Conservation (phyloP, 1,140 invertebrate species). For the Drosophila nigrodunni region DNA sequence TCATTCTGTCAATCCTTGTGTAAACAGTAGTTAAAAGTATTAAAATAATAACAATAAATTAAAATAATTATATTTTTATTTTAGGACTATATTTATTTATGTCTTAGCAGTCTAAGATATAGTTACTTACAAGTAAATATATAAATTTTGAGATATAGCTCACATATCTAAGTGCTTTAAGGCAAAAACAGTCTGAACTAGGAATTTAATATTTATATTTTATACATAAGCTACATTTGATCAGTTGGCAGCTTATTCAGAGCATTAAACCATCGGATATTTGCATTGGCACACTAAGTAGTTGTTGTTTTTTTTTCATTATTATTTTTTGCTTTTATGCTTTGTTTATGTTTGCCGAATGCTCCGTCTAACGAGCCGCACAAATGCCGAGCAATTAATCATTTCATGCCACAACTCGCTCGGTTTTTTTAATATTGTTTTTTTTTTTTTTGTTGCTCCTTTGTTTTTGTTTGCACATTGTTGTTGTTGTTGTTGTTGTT, state of each 20-base stretch:
- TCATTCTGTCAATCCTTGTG: no score
- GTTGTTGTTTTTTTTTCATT: conserved; percentile 11
- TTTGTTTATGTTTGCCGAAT: conserved; percentile 40
- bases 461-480: conserved; percentile 1
- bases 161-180: no score
- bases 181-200: no score
- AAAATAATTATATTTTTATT: no score
- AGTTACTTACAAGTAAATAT: no score
- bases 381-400: conserved; percentile 60
- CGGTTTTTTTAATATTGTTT: conserved; percentile 1
- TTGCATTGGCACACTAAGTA: neutral
- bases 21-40: no score
- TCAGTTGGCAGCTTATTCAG: neutral
- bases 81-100: no score
- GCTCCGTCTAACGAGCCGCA: conserved; percentile 52
- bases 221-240: neutral
- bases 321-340: conserved; percentile 7
- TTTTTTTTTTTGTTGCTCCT: conserved; percentile 8
- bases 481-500: neutral
- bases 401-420: conserved; percentile 32
- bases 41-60: no score
- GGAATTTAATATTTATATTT: no score
- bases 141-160: no score
- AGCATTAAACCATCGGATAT: neutral
- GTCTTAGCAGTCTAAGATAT: no score